Conservation (phyloP, 2,113 vertebrate species). For the Pseudonaja textilis region DNA sequence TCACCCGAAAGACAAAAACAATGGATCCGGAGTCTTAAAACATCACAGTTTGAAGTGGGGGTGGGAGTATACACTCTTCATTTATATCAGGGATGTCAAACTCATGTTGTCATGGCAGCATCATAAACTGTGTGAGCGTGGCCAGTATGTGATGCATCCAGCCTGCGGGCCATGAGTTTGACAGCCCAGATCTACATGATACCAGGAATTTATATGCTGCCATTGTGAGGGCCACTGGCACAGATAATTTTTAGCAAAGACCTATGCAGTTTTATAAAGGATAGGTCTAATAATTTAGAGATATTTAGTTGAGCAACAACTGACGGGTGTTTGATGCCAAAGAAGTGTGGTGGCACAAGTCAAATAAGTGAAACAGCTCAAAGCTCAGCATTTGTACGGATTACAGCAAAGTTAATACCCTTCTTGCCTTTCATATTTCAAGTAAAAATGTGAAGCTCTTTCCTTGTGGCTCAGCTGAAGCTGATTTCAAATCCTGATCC, state of each 20-base stretch:
- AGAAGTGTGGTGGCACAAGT: not conserved
- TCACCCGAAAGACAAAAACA: not conserved
- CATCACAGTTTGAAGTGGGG: not conserved
- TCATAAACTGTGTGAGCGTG: no score
- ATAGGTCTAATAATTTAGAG: not conserved
- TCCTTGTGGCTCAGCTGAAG: not conserved
- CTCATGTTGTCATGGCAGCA: no score
- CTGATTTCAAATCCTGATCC: not conserved
- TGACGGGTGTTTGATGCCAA: not conserved
- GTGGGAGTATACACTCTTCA: not conserved
- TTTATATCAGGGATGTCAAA: no score
- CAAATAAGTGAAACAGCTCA: not conserved
- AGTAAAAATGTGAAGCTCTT: not conserved
- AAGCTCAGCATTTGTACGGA: not conserved
- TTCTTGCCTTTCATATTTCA: not conserved
- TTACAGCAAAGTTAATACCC: not conserved
- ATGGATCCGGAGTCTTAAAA: not conserved
- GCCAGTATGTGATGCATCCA: no score
- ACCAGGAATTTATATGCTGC: not conserved
- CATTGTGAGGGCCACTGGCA: not conserved
- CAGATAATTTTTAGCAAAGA: not conserved
- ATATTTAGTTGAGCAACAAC: not conserved
- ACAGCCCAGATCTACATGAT: not conserved
- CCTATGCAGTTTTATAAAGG: not conserved
- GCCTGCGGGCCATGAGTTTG: no score